Base-by-base conservation (phyloP, 2,888 invertebrate genomes). In the Penaeus monodon region DNA sequence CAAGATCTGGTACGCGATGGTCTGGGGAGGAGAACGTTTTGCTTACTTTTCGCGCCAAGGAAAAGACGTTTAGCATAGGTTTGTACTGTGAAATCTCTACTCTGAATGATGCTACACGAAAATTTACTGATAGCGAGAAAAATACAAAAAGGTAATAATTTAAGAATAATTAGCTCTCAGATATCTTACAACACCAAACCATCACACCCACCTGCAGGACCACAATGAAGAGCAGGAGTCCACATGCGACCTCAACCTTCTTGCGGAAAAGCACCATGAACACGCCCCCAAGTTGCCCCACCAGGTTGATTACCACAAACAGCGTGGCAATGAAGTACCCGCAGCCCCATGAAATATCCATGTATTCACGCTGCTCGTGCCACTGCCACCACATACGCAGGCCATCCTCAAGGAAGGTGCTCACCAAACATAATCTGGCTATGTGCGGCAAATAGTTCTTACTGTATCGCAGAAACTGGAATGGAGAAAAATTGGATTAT, bases 361-460 rank as follows among this genome's bases (percentile, higher is more conserved):
- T 99, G 93, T 98, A 99, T 92, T 98, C 98, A 74, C 98, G 94
- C 89, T 91, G 99, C 92, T 99, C 98, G 84, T 95, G 95, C 99
- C 99, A 99, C 93, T 99, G 99, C 92, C 97, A 96, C 96, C 98
- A 99, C 99, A 99, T 99, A 89, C 99, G 95, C 88, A 99, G 94
- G 2, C 99, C 99, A 94, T 99, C 99, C 93, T 99, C 99, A 90
- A 99, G 94, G 94, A 99, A 99, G 91, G 99, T 99, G 91, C 98
- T 98, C 92, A 99, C 98, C 89, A 99, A 95, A 93, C 99, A 99
- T 89, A 99, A 94, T 90, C 99, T 95, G 24, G 99, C 99, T 91
- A 98, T 95, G 91, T 98, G 98, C 49, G 99, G 99, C 91, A 99
- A 94, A 90, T 99, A 94, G 93, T 96, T 94, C 93, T 98, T 98